Evolutionary conservation across 2,888 invertebrate species (phyloP).

Genomic region (Caenorhabditis sp.): DNA sequence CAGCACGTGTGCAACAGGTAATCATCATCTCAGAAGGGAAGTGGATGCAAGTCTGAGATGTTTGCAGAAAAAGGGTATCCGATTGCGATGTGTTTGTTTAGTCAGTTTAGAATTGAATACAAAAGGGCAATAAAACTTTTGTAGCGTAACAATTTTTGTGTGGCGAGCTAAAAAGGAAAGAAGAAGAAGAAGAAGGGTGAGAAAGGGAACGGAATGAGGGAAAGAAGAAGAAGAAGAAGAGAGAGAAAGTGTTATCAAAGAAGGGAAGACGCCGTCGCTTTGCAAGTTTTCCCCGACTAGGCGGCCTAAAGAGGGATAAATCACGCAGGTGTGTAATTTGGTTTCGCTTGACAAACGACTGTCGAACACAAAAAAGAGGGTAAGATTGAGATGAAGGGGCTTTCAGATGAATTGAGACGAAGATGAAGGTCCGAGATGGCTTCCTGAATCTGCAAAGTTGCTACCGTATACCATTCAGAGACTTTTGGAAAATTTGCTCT

Average conservation of each 20-base stretch:
- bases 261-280: slow-evolving; percentile 14
- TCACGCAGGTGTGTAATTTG: slow-evolving; percentile 53
- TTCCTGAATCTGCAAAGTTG: no score
- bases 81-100: slow-evolving; percentile 10
- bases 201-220: background rate
- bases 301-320: slow-evolving; percentile 32
- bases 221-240: background rate
- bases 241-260: slow-evolving; percentile 18
- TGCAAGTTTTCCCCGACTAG: slow-evolving; percentile 29
- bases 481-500: no score
- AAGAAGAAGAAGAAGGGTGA: background rate
- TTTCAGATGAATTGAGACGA: no score
- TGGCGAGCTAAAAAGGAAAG: background rate
- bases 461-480: no score
- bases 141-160: slow-evolving; percentile 33
- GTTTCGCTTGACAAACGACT: slow-evolving; percentile 51
- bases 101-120: slow-evolving; percentile 8
- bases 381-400: no score
- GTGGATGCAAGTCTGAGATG: slow-evolving; percentile 1
- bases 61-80: slow-evolving; percentile 10
- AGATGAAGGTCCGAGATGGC: no score
- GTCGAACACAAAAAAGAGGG: slow-evolving; percentile 6
- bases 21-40: background rate
- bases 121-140: slow-evolving; percentile 31
- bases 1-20: slow-evolving; percentile 3